Conservation (phyloP, 2,797 vertebrate species). For the Schizopygopsis malacanthus region DNA sequence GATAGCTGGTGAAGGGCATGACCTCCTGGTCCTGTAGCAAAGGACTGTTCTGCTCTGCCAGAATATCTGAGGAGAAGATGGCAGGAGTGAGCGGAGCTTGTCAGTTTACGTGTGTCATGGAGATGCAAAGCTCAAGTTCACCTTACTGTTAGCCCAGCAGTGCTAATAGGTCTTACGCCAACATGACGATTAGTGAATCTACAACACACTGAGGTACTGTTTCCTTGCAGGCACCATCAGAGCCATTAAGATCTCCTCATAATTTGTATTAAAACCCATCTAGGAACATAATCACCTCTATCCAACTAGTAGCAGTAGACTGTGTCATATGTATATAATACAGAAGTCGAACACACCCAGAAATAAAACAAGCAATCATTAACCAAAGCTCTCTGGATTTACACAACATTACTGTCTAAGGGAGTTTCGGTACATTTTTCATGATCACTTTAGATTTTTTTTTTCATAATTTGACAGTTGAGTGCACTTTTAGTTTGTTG, state of each 20-base stretch:
- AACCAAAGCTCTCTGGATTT: conserved; percentile 63
- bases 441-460: background rate
- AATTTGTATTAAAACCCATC: background rate
- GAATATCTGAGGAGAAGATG: conserved; percentile 79
- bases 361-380: conserved; percentile 76
- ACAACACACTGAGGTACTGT: conserved; percentile 54
- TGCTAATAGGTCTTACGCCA: conserved; percentile 40
- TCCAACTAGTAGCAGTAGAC: conserved; percentile 39
- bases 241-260: background rate
- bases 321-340: conserved; percentile 18
- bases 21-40: conserved; percentile 88
- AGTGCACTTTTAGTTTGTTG: background rate
- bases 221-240: conserved; percentile 22
- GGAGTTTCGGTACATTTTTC: background rate
- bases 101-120: conserved; percentile 47
- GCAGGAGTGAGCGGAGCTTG: conserved; percentile 23
- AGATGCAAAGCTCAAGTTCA: conserved; percentile 52
- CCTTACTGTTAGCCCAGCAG: conserved; percentile 19
- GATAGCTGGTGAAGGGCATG: conserved; percentile 85
- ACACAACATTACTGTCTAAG: conserved; percentile 43
- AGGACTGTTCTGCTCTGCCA: conserved; percentile 87
- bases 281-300: background rate
- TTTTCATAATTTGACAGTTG: background rate
- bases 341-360: conserved; percentile 49
- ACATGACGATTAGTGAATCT: conserved; percentile 49